Evolutionary conservation across 64 coral and sea anemone species (phyloP).

Genomic region (Anthopleura sola): DNA sequence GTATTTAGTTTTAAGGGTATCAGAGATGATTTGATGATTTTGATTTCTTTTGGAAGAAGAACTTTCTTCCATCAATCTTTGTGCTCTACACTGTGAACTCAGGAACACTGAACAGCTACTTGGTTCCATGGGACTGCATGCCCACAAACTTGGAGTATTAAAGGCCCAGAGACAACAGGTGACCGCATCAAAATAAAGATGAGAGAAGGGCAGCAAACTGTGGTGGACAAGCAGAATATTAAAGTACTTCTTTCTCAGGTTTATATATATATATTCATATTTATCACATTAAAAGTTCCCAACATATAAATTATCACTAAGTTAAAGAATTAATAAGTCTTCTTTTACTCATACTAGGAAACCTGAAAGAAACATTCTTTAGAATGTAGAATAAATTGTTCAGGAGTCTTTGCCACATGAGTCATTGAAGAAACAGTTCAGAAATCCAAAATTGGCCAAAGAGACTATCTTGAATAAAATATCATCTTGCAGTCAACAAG

Average conservation of each 20-base stretch:
- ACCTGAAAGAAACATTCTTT: conserved; percentile 12
- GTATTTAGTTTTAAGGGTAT: too few relatives aligned
- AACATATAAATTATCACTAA: neutral
- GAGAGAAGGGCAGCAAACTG: conserved; percentile 30
- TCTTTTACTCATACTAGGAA: neutral
- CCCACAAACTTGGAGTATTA: neutral
- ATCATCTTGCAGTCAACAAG: conserved; percentile 21
- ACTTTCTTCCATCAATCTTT: too few relatives aligned
- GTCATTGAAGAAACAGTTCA: neutral
- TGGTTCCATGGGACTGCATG: conserved; percentile 6
- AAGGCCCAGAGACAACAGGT: conserved; percentile 19
- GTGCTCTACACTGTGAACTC: neutral
- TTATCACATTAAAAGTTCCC: too few relatives aligned
- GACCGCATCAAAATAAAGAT: conserved; percentile 22
- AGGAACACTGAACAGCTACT: conserved; percentile 18
- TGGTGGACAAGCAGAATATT: conserved; percentile 5
- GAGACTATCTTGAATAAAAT: conserved; percentile 7
- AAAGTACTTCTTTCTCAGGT: conserved; percentile 35
- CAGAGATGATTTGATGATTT: too few relatives aligned
- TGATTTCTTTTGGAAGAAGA: too few relatives aligned
- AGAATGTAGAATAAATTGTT: conserved; percentile 29
- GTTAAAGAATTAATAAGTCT: neutral
- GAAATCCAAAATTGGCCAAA: conserved; percentile 1
- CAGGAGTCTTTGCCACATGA: conserved; percentile 30
- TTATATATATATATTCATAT: neutral